Percentiles rank a stretch among this genome's conserved stretches.
These are phyloP conservation scores for Glaucomys volans DNA, from an alignment of 2,113 vertebrate species.

Conservation along the genomic window DNA sequence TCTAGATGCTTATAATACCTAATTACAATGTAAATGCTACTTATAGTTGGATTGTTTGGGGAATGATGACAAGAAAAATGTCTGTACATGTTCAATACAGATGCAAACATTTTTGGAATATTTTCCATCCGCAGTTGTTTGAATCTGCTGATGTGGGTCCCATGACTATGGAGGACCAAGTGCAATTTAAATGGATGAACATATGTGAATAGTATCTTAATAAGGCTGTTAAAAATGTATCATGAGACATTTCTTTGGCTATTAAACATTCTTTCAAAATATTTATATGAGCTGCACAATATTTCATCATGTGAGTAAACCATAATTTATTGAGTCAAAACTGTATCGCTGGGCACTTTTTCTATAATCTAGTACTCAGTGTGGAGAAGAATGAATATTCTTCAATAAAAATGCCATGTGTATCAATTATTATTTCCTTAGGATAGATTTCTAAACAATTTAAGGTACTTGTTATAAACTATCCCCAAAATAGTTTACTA, in stretches of 20 bases:
- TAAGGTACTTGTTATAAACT: neutral
- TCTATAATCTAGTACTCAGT: neutral
- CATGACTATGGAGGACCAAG: too few relatives aligned
- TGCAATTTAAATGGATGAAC: neutral
- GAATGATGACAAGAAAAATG: neutral
- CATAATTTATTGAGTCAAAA: slow-evolving; percentile 30
- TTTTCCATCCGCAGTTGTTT: neutral
- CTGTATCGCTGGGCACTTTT: neutral
- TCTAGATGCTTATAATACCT: neutral
- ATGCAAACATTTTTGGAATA: neutral
- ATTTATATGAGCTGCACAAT: neutral
- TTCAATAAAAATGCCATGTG: neutral
- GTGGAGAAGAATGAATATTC: neutral
- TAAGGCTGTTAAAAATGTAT: neutral
- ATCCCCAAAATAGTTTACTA: neutral
- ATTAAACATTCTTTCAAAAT: neutral
- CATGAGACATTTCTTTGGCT: neutral
- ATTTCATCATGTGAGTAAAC: neutral
- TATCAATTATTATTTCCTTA: neutral
- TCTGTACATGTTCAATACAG: neutral
- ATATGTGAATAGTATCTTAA: neutral
- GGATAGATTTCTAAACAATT: neutral
- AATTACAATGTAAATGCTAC: neutral
- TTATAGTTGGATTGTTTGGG: neutral
- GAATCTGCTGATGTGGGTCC: neutral